Conservation (phyloP, 2,888 invertebrate species). For the Strigamia crassipes region DNA sequence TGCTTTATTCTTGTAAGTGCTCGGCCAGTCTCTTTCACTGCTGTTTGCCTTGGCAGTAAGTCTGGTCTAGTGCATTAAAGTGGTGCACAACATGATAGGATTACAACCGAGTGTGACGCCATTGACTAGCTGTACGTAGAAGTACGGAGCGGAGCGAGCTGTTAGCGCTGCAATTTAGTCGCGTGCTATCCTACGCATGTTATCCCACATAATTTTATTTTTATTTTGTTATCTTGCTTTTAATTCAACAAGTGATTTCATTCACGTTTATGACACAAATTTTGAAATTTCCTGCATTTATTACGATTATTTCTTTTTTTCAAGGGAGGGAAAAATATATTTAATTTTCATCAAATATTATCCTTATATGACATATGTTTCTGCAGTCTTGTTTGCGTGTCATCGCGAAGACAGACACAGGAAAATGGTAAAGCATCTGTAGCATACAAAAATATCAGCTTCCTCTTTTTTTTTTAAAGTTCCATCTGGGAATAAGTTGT, state of each 20-base stretch:
- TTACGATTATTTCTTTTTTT: not conserved
- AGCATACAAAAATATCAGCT: constrained; percentile 44
- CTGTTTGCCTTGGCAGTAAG: constrained; percentile 46
- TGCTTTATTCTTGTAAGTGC: constrained; percentile 37
- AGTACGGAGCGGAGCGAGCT: not conserved
- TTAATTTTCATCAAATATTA: not conserved
- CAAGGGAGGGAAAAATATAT: not conserved
- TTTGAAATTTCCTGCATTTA: not conserved
- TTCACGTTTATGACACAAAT: not conserved
- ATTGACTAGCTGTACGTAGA: constrained; percentile 18
- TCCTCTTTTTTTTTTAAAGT: constrained; percentile 19
- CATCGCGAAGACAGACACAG: constrained; percentile 2
- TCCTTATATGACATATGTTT: not conserved
- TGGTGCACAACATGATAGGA: constrained; percentile 44
- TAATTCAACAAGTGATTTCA: not conserved
- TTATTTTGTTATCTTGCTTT: not conserved
- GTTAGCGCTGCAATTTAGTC: not conserved
- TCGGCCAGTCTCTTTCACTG: constrained; percentile 32
- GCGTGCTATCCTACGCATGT: not conserved
- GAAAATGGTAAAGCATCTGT: constrained; percentile 33
- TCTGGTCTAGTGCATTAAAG: constrained; percentile 44
- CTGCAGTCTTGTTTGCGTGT: constrained; percentile 6
- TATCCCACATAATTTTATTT: not conserved
- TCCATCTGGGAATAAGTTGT: constrained; percentile 43
- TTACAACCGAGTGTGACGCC: constrained; percentile 43